Evolutionary conservation across 2,797 vertebrate species (phyloP).

Genomic region (Delichon dasypus): DNA sequence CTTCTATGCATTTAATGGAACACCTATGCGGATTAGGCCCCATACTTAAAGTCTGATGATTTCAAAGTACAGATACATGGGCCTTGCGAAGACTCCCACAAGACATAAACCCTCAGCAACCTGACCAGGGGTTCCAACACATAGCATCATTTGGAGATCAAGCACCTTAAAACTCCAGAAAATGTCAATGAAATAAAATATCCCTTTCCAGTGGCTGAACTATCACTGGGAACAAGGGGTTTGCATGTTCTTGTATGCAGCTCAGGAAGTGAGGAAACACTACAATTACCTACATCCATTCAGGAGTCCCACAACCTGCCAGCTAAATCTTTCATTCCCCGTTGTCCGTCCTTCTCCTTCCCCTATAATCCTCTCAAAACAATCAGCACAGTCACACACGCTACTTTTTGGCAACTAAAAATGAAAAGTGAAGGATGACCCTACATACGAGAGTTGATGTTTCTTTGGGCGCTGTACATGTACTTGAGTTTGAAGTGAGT

Average conservation of each 20-base stretch:
- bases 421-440: background rate
- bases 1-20: accelerated
- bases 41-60: background rate
- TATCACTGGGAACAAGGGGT: background rate
- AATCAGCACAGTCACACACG: background rate
- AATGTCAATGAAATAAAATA: background rate
- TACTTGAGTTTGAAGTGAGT: background rate
- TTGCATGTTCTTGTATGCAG: accelerated
- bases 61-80: accelerated
- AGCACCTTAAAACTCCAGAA: background rate
- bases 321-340: background rate
- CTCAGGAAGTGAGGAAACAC: background rate
- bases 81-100: background rate
- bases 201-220: background rate
- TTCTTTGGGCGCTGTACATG: background rate
- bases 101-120: background rate
- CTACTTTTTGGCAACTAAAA: background rate
- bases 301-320: accelerated
- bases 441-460: background rate
- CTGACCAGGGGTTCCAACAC: background rate
- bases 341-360: background rate
- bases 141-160: background rate
- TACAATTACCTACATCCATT: background rate
- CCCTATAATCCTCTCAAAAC: background rate
- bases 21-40: background rate